phyloP scores from a whole-genome alignment of 2,797 vertebrate species.

The Harpagifer antarcticus region DNA sequence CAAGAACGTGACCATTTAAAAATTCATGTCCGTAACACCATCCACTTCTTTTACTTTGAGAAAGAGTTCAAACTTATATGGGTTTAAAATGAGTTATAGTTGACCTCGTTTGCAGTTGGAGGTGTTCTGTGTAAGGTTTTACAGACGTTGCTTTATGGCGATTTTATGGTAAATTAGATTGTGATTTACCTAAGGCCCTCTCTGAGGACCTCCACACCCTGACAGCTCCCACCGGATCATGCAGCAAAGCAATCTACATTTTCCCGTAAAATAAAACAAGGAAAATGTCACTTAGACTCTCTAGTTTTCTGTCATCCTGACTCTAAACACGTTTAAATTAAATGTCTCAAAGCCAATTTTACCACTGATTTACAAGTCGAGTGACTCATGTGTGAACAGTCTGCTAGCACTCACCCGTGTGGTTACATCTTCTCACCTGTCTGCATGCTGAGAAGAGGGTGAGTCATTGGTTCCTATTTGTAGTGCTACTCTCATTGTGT shows the following conservation, averaged over 20 bases:
- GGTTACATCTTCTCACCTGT: constrained; percentile 7
- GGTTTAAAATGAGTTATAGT: background rate
- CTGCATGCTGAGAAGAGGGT: background rate
- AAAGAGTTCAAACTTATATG: background rate
- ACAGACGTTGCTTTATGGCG: background rate
- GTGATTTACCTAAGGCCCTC: background rate
- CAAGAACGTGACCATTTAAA: no score
- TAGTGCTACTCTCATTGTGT: background rate
- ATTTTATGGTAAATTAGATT: background rate
- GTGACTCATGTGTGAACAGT: constrained; percentile 22
- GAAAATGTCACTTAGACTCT: background rate
- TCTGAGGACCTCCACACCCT: background rate
- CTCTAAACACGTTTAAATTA: background rate
- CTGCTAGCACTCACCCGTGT: background rate
- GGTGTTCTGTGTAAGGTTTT: background rate
- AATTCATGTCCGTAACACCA: no score
- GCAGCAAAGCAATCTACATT: background rate
- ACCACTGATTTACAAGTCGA: background rate
- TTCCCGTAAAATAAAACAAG: background rate
- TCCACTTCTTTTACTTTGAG: no score
- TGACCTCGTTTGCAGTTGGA: background rate
- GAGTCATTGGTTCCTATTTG: constrained; percentile 34
- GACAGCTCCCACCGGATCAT: background rate
- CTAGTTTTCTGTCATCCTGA: background rate
- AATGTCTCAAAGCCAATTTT: background rate